These are phyloP conservation scores for Amphiduros pacificus DNA, from an alignment of 2,888 invertebrate genomes.

Conservation along the genomic window DNA sequence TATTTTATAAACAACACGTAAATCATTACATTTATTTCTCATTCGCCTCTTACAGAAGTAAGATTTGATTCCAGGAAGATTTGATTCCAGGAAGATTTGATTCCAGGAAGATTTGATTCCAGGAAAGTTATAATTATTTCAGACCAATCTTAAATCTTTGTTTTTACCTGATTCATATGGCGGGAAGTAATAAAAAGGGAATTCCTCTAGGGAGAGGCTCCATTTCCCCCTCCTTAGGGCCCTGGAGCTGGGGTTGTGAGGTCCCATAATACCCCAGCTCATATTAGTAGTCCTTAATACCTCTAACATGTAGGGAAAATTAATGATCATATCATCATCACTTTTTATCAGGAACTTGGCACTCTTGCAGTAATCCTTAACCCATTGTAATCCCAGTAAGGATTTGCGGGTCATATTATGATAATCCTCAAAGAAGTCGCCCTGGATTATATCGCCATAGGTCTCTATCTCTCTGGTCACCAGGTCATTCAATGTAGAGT, in stretches of 20 bases:
- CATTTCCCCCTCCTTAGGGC: constrained; percentile 28
- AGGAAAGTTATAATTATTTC: too few relatives aligned
- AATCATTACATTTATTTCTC: too few relatives aligned
- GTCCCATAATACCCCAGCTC: constrained; percentile 28
- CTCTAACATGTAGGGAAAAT: constrained; percentile 26
- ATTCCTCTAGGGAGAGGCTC: constrained; percentile 20
- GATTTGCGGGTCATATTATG: constrained; percentile 35
- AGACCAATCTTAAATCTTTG: too few relatives aligned
- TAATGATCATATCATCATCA: constrained; percentile 36
- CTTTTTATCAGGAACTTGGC: constrained; percentile 31
- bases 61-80: too few relatives aligned
- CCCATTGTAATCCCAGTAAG: constrained; percentile 31
- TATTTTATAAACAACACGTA: too few relatives aligned
- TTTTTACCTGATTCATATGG: constrained; percentile 34
- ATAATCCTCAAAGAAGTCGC: constrained; percentile 30
- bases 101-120: too few relatives aligned
- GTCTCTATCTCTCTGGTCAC: constrained; percentile 16
- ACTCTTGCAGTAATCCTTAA: constrained; percentile 23
- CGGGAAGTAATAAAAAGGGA: constrained; percentile 28
- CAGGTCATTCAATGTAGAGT: constrained; percentile 15
- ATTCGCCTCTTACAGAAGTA: too few relatives aligned
- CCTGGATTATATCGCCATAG: constrained; percentile 28
- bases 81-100: too few relatives aligned
- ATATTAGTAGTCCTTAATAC: constrained; percentile 15
- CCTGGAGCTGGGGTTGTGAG: constrained; percentile 23